Evolutionary conservation across 64 coral and sea anemone species (phyloP).

Genomic region (Pocillopora verrucosa): DNA sequence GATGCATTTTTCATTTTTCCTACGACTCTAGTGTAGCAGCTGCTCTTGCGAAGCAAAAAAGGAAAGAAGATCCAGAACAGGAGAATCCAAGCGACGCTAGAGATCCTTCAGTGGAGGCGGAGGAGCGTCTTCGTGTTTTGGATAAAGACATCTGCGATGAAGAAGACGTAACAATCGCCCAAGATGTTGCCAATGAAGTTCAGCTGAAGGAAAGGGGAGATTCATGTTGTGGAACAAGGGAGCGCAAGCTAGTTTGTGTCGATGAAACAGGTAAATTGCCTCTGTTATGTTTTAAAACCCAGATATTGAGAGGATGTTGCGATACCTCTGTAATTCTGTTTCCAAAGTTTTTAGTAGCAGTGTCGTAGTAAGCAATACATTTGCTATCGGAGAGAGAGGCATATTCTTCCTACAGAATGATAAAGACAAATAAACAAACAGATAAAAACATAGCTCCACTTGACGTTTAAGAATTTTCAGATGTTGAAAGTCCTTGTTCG

Average conservation of each 20-base stretch:
- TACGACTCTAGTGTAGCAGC: neutral
- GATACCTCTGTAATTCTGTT: neutral
- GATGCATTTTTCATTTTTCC: neutral
- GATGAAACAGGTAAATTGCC: slow-evolving; percentile 30
- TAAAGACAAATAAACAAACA: too few species aligned
- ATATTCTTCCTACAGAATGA: too few species aligned
- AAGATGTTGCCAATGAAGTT: neutral
- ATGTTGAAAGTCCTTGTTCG: too few species aligned
- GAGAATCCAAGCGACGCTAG: slow-evolving; percentile 20
- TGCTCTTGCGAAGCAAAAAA: neutral
- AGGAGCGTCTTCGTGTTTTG: slow-evolving; percentile 19
- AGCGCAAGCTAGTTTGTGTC: neutral
- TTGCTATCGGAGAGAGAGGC: too few species aligned
- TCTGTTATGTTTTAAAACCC: neutral
- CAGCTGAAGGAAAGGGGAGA: neutral
- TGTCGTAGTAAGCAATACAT: too few species aligned
- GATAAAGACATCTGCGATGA: slow-evolving; percentile 23
- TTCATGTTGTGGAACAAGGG: neutral
- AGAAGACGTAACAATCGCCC: neutral
- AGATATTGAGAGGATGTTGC: neutral
- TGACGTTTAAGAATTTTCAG: too few species aligned
- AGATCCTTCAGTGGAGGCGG: slow-evolving; percentile 18
- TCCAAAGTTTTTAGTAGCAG: neutral
- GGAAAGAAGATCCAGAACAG: slow-evolving; percentile 9
- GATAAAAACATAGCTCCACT: too few species aligned